Conservation (phyloP, 2,797 vertebrate genomes). For the Enoplosus armatus region DNA sequence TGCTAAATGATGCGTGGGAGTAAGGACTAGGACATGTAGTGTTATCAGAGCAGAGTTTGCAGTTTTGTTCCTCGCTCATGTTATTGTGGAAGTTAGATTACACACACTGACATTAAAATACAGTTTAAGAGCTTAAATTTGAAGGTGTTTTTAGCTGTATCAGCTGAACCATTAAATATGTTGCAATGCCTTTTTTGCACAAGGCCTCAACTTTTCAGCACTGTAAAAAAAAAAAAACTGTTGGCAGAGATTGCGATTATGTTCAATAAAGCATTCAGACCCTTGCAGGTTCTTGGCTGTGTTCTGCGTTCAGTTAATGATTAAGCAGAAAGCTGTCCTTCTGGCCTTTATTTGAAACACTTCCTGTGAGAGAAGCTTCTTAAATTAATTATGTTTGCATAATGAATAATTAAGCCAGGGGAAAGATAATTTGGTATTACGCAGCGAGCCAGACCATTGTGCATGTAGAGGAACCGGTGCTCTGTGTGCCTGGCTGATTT, state of each 20-base stretch:
- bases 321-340: constrained; percentile 78
- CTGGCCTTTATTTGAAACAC: constrained; percentile 83
- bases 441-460: constrained; percentile 78
- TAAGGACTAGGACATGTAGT: constrained; percentile 10
- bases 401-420: constrained; percentile 85
- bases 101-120: constrained; percentile 8
- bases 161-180: constrained; percentile 5
- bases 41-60: constrained; percentile 14
- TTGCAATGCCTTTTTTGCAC: constrained; percentile 3
- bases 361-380: constrained; percentile 82
- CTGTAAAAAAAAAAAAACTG: constrained; percentile 10
- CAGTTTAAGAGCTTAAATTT: constrained; percentile 1
- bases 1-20: constrained; percentile 45
- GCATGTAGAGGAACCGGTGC: constrained; percentile 71
- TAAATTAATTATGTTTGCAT: constrained; percentile 87
- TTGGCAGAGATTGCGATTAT: constrained; percentile 37
- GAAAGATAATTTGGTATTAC: constrained; percentile 83
- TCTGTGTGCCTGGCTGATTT: constrained; percentile 77
- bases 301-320: constrained; percentile 71
- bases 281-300: constrained; percentile 55
- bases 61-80: constrained; percentile 1
- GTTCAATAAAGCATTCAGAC: constrained; percentile 52
- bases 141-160: neutral
- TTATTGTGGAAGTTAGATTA: constrained; percentile 8
- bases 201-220: constrained; percentile 1